Evolutionary conservation across 2,797 vertebrate species (phyloP), one percentile per base, ranked within the genome.

Genomic region (Helicolenus hilgendorfi): DNA sequence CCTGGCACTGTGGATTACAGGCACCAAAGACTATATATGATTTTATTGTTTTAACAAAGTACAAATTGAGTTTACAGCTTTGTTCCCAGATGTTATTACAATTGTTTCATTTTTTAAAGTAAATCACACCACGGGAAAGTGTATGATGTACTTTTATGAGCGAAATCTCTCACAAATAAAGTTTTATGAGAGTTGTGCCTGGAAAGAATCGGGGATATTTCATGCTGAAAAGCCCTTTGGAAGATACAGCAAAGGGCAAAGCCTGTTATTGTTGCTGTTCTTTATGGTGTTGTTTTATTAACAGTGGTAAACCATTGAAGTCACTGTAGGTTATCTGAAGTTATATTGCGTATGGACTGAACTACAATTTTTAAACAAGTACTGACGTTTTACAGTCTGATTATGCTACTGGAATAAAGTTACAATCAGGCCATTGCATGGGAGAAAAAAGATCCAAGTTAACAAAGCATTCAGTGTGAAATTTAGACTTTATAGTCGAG

Each of bases 131-230:
- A 63, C 38, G 65, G 70, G 74, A 80, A 88, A 87, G 27, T 71
- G 53, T 88, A 86, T 87, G 89, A 85, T 90, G 70, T 78, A 70
- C 45, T 93, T 95, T 95, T 87, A 94, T 45, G 78, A 90, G 83
- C 18, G 7, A 87, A 83, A 88, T 82, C 71, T 91, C 89, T 72
- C 79, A 89, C 53, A 94, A 88, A 89, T 88, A 86, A 90, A 86
- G 36, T 72, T 90, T 96, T 93, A 95, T 24, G 72, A 93, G 89
- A 68, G 83, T 65, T 22, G 56, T 82, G 85, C 65, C 77, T 82
- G 74, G 59, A 80, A 90, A 69, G 33, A 90, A 67, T 79, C 4
- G 0, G 14, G 24, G 20, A 78, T 92, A 64, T 85, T 89, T 93
- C 27, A 78, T 84, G 79, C 6, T 62, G 38, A 77, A 89, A 88